phyloP scores from a whole-genome alignment of 92 coral and sea anemone genomes.

The Porites divaricata region DNA sequence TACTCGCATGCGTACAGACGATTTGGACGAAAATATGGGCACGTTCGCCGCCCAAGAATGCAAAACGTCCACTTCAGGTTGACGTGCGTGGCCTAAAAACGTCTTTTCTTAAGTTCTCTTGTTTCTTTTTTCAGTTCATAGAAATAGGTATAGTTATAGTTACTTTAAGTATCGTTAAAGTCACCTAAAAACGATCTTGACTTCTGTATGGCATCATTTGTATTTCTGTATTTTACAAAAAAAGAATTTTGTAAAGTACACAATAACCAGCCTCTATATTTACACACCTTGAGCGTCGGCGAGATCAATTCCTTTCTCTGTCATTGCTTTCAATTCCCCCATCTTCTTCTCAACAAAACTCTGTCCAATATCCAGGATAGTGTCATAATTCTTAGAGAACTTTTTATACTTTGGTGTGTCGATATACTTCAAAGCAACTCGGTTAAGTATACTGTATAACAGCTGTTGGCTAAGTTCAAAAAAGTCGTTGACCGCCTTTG shows the following conservation, averaged over 20 bases:
- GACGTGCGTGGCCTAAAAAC: too few species aligned
- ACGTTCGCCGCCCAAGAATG: too few species aligned
- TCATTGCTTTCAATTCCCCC: constrained; percentile 41
- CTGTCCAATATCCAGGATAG: constrained; percentile 40
- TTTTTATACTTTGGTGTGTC: constrained; percentile 43
- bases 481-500: constrained; percentile 37
- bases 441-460: constrained; percentile 29
- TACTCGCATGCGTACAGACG: too few species aligned
- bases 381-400: constrained; percentile 40
- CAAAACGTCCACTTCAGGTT: too few species aligned
- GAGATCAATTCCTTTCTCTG: constrained; percentile 10
- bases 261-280: not conserved
- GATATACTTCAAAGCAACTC: not conserved
- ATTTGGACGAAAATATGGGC: too few species aligned
- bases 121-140: too few species aligned
- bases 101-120: too few species aligned
- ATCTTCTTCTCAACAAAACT: constrained; percentile 46
- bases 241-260: not conserved
- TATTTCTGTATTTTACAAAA: not conserved
- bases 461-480: constrained; percentile 40
- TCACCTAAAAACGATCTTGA: too few species aligned
- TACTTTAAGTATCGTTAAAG: too few species aligned
- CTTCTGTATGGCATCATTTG: too few species aligned
- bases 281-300: constrained; percentile 1
- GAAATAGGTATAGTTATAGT: too few species aligned